Conservation (phyloP, 2,888 invertebrate genomes). For the Mesochorus sp. region DNA sequence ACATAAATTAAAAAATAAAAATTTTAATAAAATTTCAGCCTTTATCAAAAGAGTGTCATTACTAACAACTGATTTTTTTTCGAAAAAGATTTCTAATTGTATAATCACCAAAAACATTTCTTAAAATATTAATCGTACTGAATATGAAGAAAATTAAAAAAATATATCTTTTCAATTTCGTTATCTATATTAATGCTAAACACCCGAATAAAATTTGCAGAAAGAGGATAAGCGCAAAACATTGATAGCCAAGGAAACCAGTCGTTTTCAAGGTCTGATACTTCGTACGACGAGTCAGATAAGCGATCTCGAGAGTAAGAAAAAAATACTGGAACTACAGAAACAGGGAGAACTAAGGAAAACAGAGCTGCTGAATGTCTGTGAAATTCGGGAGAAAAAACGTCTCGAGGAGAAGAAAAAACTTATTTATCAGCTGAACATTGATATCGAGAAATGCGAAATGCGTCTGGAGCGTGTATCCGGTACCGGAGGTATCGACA, state of each 20-base stretch:
- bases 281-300: conserved; percentile 65
- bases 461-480: conserved; percentile 72
- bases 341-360: conserved; percentile 70
- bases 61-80: no score
- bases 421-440: conserved; percentile 69
- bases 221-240: conserved; percentile 75
- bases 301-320: conserved; percentile 71
- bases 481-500: conserved; percentile 71
- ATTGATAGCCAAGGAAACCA: conserved; percentile 68
- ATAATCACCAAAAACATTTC: no score
- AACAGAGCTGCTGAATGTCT: conserved; percentile 66
- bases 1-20: no score
- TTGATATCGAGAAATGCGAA: conserved; percentile 74
- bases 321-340: conserved; percentile 69
- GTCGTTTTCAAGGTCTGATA: conserved; percentile 70
- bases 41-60: no score
- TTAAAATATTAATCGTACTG: no score
- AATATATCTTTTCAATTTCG: no score
- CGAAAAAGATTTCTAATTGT: no score
- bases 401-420: conserved; percentile 71
- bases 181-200: no score
- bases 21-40: no score
- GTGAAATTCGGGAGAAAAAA: conserved; percentile 69
- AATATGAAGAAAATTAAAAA: no score
- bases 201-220: conserved; percentile 69